Conservation (phyloP, 1,140 invertebrate genomes). For the Anagrus nilaparvatae region DNA sequence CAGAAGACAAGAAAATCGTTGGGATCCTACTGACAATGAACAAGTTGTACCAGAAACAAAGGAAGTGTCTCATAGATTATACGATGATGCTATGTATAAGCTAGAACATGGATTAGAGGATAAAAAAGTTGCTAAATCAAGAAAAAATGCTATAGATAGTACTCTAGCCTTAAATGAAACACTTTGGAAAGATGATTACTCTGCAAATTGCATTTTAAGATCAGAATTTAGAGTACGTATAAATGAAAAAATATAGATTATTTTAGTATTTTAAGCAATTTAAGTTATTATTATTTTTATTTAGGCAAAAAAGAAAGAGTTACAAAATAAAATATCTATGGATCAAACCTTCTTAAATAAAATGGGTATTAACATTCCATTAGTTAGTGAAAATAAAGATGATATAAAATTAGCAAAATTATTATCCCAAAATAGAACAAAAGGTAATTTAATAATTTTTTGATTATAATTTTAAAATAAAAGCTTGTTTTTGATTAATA, state of each 20-base stretch:
- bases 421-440: constrained; percentile 36
- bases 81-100: constrained; percentile 93
- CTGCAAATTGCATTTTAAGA: constrained; percentile 72
- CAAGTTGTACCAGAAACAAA: constrained; percentile 88
- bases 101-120: constrained; percentile 86
- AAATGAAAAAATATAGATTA: neutral
- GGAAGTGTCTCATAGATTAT: constrained; percentile 73
- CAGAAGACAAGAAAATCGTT: constrained; percentile 90
- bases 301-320: constrained; percentile 63
- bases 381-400: constrained; percentile 69
- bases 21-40: constrained; percentile 95
- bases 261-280: too few species aligned
- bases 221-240: constrained; percentile 69
- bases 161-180: constrained; percentile 68
- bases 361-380: constrained; percentile 63
- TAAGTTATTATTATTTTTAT: constrained; percentile 32
- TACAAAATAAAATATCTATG: constrained; percentile 53
- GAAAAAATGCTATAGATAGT: constrained; percentile 59
- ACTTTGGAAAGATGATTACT: constrained; percentile 83
- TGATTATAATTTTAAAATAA: too few species aligned
- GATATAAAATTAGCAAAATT: constrained; percentile 70
- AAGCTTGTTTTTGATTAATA: too few species aligned
- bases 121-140: constrained; percentile 55
- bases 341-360: constrained; percentile 68
- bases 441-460: constrained; percentile 19